These are phyloP conservation scores for Pipistrellus nathusii DNA, from an alignment of 2,797 vertebrate genomes.

Conservation along the genomic window DNA sequence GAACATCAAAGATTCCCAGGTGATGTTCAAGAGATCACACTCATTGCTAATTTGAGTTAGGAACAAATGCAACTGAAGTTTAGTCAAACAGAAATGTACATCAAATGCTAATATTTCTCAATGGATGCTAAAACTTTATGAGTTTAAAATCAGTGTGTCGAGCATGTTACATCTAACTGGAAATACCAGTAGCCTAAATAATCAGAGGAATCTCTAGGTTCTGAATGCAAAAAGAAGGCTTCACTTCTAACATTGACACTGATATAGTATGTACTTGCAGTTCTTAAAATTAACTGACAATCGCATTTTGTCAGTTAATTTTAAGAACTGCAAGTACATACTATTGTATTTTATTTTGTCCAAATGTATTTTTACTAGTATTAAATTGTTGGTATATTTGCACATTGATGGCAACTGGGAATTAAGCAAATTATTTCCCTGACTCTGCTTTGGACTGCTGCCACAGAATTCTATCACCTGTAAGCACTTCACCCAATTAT, in stretches of 20 bases:
- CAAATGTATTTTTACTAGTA: background rate
- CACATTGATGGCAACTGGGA: background rate
- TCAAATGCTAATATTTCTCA: background rate
- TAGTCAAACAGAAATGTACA: background rate
- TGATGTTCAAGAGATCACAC: constrained; percentile 26
- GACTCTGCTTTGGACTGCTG: background rate
- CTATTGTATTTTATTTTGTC: background rate
- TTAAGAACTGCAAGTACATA: background rate
- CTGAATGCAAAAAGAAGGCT: background rate
- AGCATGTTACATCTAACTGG: background rate
- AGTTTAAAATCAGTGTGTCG: background rate
- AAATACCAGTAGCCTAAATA: background rate
- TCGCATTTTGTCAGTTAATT: constrained; percentile 24
- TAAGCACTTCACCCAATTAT: background rate
- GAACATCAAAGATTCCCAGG: background rate
- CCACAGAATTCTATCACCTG: background rate
- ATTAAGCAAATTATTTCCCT: constrained; percentile 9
- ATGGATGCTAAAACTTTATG: background rate
- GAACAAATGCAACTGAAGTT: constrained; percentile 37
- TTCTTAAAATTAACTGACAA: no score
- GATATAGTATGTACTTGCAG: no score
- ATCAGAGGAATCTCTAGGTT: background rate
- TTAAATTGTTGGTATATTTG: constrained; percentile 10
- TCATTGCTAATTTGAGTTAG: constrained; percentile 25
- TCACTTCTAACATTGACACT: constrained; percentile 1